A percentile compares a stretch with the other conserved stretches of the same genome.
Conservation (phyloP, 92 coral and sea anemone genomes). For the Paragorgia papillata region DNA sequence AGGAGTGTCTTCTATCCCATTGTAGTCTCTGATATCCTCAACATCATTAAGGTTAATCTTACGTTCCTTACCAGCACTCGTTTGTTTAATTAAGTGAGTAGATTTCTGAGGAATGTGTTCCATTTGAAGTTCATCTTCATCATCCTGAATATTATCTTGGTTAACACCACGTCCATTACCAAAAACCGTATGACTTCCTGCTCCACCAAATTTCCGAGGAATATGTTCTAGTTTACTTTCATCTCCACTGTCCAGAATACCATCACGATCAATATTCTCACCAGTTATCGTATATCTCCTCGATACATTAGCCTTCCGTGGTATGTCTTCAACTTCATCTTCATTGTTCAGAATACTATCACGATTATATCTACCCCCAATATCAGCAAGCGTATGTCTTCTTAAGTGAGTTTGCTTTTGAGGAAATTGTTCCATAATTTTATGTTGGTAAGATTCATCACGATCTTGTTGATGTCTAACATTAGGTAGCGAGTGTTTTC, state of each 20-base stretch:
- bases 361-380: background rate
- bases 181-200: constrained; percentile 1
- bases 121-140: constrained; percentile 1
- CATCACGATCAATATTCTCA: background rate
- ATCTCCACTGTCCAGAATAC: background rate
- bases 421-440: background rate
- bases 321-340: background rate
- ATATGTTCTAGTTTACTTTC: background rate
- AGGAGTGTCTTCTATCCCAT: background rate
- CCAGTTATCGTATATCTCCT: constrained; percentile 10
- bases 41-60: background rate
- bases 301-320: background rate
- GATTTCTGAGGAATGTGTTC: constrained; percentile 9
- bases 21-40: background rate
- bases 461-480: background rate
- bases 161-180: background rate
- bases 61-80: background rate
- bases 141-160: background rate
- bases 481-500: background rate
- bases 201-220: background rate
- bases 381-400: constrained; percentile 18
- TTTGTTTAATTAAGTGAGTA: background rate
- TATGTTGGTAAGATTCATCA: background rate
- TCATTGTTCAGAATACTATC: background rate
- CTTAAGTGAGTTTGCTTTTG: background rate